Evolutionary conservation across 2,113 vertebrate genomes (phyloP), one percentile per base, ranked within the genome.

Genomic region (Parus major): DNA sequence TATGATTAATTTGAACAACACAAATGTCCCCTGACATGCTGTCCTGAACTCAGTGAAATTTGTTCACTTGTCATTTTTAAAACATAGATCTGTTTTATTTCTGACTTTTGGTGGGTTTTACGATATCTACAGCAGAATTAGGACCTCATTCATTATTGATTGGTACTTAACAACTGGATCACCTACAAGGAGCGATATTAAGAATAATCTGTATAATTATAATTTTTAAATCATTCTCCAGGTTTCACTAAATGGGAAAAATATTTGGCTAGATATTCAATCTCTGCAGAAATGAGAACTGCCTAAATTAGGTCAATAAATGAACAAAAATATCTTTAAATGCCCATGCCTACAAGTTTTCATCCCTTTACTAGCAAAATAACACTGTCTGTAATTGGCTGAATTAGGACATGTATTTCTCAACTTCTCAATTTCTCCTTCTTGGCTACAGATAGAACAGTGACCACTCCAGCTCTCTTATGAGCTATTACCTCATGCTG

Each of bases 131-230:
- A 72, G 27, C 5, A 57, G 41, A 24, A 44, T 83, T 60, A 79
- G 36, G 31, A 55, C 49, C 29, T 81, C 1, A 0, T 65, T 81
- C 1, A 0, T 65, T 88, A 29, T 27, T 57, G 5, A 22, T 31
- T 64, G 19, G 10, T 63, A 29, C 55, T 66, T 84, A 81, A 41
- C 7, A 36, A 14, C 12, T 84, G 49, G 35, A 50, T 81, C 25
- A 36, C 33, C 12, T 69, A 42, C 14, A 46, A 31, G 44, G 23
- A 55, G 13, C 33, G 59, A 27, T 68, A 55, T 59, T 53, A 63
- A 72, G 19, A 77, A 44, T 64, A 68, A 81, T 29, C 25, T 2
- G 1, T 35, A 17, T 39, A 63, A 63, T 69, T 78, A 13, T 10
- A 39, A 49, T 50, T 82, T 77, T 64, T 22, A 1, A 94, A 69